These are phyloP conservation scores for Linnaemya tessellans DNA, from an alignment of 2,888 invertebrate species.

Conservation along the genomic window DNA sequence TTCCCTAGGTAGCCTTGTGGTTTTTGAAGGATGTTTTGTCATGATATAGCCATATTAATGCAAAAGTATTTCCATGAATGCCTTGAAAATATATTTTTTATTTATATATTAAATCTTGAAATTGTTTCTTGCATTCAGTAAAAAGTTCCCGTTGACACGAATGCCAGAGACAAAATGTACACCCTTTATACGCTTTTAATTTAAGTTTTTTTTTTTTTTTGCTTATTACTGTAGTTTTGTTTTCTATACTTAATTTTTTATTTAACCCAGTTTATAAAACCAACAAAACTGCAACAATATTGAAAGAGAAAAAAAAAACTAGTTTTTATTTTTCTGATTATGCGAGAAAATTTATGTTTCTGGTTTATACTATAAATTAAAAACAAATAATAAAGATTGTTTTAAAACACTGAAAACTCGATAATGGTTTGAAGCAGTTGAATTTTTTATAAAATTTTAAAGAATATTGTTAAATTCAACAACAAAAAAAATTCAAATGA, in stretches of 20 bases:
- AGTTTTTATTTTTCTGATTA: conserved; percentile 7
- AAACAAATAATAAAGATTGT: not conserved
- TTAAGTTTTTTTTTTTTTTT: conserved; percentile 4
- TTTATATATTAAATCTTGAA: too few species aligned
- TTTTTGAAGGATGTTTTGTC: too few species aligned
- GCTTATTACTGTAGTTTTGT: not conserved
- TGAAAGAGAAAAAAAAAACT: too few species aligned
- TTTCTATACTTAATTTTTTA: not conserved
- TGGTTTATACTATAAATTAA: not conserved
- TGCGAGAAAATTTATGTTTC: not conserved
- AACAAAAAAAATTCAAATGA: not conserved
- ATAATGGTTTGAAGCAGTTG: not conserved
- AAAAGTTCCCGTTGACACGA: too few species aligned
- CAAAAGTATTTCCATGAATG: too few species aligned
- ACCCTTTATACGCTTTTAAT: not conserved
- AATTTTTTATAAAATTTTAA: not conserved
- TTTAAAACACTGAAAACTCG: not conserved
- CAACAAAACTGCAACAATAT: conserved; percentile 6
- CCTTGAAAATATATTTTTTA: too few species aligned
- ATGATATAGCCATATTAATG: too few species aligned
- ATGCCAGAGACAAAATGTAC: too few species aligned
- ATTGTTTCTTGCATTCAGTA: too few species aligned
- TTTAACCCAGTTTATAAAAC: conserved; percentile 1
- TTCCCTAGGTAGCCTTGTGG: too few species aligned
- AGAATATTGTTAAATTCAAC: too few species aligned